A percentile compares a stretch with the other conserved stretches of the same genome.
Conservation (phyloP, 2,113 vertebrate genomes). For the Anarhynchus alexandrinus region DNA sequence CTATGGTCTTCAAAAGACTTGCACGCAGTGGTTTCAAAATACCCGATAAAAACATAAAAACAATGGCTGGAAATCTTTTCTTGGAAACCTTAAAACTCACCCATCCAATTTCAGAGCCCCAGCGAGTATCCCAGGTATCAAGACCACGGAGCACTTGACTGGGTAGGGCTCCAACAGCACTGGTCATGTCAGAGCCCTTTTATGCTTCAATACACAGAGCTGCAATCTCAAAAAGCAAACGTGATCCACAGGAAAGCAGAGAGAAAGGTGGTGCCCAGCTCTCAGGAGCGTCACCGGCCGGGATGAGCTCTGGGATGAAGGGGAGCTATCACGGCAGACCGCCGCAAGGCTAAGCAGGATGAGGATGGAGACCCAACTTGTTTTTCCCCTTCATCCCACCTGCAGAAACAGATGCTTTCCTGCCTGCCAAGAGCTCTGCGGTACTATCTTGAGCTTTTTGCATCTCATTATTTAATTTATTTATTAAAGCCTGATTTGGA, state of each 20-base stretch:
- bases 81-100: not conserved
- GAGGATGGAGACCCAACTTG: not conserved
- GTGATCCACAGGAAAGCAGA: not conserved
- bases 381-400: not conserved
- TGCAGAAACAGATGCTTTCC: not conserved
- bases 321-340: not conserved
- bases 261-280: not conserved
- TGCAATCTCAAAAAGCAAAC: not conserved
- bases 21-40: not conserved
- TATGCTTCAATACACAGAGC: not conserved
- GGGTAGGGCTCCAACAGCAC: not conserved
- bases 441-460: not conserved
- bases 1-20: not conserved
- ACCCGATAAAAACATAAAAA: not conserved
- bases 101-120: fast-evolving
- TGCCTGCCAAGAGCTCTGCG: not conserved
- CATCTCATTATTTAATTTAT: not conserved
- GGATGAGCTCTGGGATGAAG: not conserved
- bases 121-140: fast-evolving
- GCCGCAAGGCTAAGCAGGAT: not conserved
- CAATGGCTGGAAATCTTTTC: fast-evolving
- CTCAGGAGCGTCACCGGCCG: fast-evolving
- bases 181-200: not conserved
- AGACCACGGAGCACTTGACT: fast-evolving
- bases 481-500: not conserved